Conservation (phyloP, 2,113 vertebrate species). For the Lichenostomus cassidix region DNA sequence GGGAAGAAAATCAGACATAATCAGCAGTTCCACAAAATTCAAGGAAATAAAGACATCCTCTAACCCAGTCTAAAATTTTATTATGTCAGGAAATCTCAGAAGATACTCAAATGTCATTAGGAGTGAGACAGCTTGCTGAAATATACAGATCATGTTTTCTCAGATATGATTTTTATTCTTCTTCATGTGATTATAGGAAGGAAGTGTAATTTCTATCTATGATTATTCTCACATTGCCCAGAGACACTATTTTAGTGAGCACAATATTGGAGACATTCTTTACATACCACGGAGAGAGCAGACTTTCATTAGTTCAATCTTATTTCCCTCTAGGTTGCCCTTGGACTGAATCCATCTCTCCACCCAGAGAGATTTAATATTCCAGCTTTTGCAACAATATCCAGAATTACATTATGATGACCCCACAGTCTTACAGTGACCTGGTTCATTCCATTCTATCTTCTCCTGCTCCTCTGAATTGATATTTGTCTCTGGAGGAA, state of each 20-base stretch:
- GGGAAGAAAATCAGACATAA: neutral
- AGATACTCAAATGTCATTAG: neutral
- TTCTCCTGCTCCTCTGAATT: neutral
- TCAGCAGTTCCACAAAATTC: neutral
- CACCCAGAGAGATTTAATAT: slow-evolving; percentile 23
- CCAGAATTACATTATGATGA: slow-evolving; percentile 1
- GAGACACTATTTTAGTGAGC: slow-evolving; percentile 21
- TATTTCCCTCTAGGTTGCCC: slow-evolving; percentile 46
- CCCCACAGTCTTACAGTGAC: neutral
- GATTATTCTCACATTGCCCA: neutral
- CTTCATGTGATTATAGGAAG: neutral
- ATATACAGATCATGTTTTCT: neutral
- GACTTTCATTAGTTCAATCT: slow-evolving; percentile 48
- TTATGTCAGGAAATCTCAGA: neutral
- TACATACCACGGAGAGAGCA: slow-evolving; percentile 30
- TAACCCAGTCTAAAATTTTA: neutral
- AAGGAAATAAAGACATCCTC: slow-evolving; percentile 10
- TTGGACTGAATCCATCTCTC: neutral
- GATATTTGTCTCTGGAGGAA: slow-evolving; percentile 11
- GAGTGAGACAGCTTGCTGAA: neutral
- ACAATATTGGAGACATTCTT: slow-evolving; percentile 41
- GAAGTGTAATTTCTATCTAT: slow-evolving; percentile 15
- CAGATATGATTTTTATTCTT: neutral
- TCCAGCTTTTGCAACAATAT: slow-evolving; percentile 13
- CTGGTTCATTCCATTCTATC: neutral